Conservation (phyloP, 2,888 invertebrate species). For the Cephus sareptanus region DNA sequence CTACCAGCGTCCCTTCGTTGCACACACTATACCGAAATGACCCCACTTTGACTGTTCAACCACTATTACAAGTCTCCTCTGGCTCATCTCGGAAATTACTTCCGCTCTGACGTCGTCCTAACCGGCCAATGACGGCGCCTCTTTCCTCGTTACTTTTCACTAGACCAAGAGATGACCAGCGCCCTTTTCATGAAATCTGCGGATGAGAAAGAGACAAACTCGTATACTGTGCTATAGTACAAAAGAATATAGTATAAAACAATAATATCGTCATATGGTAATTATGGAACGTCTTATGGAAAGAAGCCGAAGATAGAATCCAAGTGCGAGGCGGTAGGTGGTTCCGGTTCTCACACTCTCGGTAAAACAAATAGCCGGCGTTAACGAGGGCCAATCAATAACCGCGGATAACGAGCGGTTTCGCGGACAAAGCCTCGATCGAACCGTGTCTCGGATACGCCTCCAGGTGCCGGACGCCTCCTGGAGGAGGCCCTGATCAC, state of each 20-base stretch:
- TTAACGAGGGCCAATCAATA: conserved; percentile 62
- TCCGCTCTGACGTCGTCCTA: conserved; percentile 53
- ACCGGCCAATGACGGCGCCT: neutral
- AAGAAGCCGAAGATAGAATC: neutral
- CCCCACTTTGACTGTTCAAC: conserved; percentile 66
- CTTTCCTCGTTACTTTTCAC: neutral
- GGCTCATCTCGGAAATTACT: conserved; percentile 66
- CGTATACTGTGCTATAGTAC: neutral
- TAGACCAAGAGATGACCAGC: neutral
- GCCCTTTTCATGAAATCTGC: neutral
- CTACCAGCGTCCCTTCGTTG: conserved; percentile 53
- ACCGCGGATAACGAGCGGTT: conserved; percentile 59
- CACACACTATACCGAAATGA: conserved; percentile 55
- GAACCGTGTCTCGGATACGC: conserved; percentile 39
- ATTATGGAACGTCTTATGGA: neutral
- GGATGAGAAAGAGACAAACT: neutral
- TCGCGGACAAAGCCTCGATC: conserved; percentile 38
- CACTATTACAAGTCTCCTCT: conserved; percentile 59
- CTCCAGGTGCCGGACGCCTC: conserved; percentile 27
- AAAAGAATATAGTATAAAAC: neutral
- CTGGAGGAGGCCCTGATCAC: conserved; percentile 24
- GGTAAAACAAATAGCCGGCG: conserved; percentile 47
- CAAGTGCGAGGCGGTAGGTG: conserved; percentile 9
- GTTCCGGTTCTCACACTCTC: conserved; percentile 57
- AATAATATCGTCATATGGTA: neutral